Evolutionary conservation across 2,797 vertebrate species (phyloP).

Genomic region (Myripristis murdjan): DNA sequence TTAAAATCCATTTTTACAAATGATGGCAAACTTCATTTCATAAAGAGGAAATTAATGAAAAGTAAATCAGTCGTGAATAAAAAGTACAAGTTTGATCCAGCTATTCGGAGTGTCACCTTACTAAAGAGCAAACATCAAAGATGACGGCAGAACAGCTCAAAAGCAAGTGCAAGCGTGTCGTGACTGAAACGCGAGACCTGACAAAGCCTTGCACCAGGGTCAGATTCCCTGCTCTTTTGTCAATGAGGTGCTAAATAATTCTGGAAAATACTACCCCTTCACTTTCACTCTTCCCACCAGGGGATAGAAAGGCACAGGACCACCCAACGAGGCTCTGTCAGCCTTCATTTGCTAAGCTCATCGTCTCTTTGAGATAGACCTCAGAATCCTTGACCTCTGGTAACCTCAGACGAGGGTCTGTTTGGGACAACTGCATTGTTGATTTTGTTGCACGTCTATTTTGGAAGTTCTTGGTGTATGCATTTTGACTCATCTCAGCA

Average conservation of each 20-base stretch:
- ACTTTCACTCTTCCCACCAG: conserved; percentile 68
- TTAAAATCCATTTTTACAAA: background rate
- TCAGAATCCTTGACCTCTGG: background rate
- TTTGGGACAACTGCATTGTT: background rate
- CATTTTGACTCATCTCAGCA: conserved; percentile 7
- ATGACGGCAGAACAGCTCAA: conserved; percentile 46
- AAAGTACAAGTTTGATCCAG: conserved; percentile 24
- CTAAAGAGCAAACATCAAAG: conserved; percentile 71
- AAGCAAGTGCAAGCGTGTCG: conserved; percentile 37
- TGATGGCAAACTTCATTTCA: background rate
- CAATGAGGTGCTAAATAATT: conserved; percentile 85
- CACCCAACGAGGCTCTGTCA: background rate
- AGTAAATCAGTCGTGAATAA: conserved; percentile 2
- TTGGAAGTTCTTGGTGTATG: background rate
- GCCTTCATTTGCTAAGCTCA: background rate
- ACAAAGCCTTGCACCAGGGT: conserved; percentile 62
- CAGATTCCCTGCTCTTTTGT: conserved; percentile 82
- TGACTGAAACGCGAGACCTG: conserved; percentile 78
- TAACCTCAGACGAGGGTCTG: conserved; percentile 1
- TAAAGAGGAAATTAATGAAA: conserved; percentile 1
- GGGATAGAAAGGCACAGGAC: conserved; percentile 35
- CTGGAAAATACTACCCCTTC: conserved; percentile 72
- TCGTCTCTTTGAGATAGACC: background rate
- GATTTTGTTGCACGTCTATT: background rate
- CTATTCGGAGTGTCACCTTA: conserved; percentile 13